Evolutionary conservation across 2,888 invertebrate genomes (phyloP).

Genomic region (Brachyopa scutellaris): DNA sequence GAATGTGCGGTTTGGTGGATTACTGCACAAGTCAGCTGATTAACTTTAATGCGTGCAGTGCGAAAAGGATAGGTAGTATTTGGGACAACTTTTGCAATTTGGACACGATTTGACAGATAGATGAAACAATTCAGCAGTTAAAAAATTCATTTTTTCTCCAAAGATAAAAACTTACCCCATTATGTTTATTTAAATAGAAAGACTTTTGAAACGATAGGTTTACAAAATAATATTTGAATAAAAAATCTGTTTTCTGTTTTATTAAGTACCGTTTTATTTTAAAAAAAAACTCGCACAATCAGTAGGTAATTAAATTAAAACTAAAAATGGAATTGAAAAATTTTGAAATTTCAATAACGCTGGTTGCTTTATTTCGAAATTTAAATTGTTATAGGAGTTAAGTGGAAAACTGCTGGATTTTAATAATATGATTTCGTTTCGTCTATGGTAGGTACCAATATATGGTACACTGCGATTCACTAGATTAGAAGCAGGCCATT

Average conservation of each 20-base stretch:
- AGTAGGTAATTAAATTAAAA: not conserved
- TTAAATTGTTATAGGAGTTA: no score
- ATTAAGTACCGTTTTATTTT: no score
- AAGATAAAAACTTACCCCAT: constrained; percentile 34
- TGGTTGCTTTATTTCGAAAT: not conserved
- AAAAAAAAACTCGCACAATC: not conserved
- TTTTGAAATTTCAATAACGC: not conserved
- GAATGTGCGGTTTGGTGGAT: constrained; percentile 51
- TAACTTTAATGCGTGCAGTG: constrained; percentile 31
- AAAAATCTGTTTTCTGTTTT: no score
- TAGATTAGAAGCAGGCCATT: no score
- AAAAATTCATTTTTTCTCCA: not conserved
- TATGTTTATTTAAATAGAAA: not conserved
- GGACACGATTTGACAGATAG: constrained; percentile 34
- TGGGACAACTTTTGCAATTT: constrained; percentile 46
- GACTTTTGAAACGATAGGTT: not conserved
- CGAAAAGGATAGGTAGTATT: constrained; percentile 19
- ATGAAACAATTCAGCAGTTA: constrained; percentile 31
- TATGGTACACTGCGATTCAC: no score
- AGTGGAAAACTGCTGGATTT: no score
- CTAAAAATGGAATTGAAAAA: constrained; percentile 12
- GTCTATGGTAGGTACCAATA: no score
- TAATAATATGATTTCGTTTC: no score
- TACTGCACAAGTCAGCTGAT: constrained; percentile 71
- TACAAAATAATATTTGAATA: no score